Percentiles rank a stretch among this genome's conserved stretches.
phyloP scores from a whole-genome alignment of 23 tunicate genomes.

The Halocynthia roretzi region DNA sequence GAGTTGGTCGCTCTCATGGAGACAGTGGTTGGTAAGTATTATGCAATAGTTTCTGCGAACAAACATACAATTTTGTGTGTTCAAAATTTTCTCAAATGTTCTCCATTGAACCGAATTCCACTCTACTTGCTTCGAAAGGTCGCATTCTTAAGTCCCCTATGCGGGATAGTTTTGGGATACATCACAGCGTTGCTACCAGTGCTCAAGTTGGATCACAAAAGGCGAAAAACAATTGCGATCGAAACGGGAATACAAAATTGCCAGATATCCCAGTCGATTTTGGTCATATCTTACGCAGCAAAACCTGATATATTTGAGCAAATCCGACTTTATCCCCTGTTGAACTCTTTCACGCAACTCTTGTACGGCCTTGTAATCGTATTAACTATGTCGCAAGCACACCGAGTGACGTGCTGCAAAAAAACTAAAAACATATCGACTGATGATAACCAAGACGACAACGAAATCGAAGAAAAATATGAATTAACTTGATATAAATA shows the following conservation, averaged over 20 bases:
- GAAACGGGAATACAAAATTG: constrained; percentile 13
- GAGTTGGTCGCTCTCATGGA: not conserved
- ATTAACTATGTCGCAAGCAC: not conserved
- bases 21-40: constrained; percentile 8
- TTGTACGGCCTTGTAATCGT: constrained; percentile 2
- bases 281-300: not conserved
- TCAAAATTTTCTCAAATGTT: not conserved
- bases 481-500: too few species aligned
- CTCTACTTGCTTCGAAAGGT: not conserved
- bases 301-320: not conserved
- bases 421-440: not conserved
- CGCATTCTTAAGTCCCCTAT: not conserved
- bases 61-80: not conserved
- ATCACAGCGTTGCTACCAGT: not conserved
- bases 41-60: not conserved
- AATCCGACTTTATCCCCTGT: not conserved
- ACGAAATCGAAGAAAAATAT: not conserved
- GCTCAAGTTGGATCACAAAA: not conserved
- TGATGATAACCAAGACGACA: not conserved
- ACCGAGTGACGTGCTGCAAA: too few species aligned
- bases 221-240: not conserved
- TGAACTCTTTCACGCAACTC: not conserved
- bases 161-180: not conserved
- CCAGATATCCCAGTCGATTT: constrained; percentile 1
- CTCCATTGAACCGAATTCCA: not conserved